phyloP scores from a whole-genome alignment of 2,797 vertebrate genomes.

The Salmo trutta region DNA sequence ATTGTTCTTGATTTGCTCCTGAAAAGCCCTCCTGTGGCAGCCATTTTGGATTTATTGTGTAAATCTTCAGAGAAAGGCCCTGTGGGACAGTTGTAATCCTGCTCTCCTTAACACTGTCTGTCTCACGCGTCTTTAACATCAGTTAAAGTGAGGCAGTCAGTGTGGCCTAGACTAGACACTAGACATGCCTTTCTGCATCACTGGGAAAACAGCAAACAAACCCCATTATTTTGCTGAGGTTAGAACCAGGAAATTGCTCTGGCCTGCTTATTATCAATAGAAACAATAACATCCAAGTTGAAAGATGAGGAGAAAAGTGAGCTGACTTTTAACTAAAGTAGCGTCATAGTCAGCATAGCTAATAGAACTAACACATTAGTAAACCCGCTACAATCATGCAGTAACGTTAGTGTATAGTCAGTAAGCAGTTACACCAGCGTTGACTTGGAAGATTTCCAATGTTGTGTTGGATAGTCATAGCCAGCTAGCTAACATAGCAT shows the following conservation, averaged over 20 bases:
- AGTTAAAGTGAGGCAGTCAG: neutral
- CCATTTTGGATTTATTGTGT: conserved; percentile 25
- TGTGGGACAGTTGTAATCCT: neutral
- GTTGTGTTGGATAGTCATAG: too few relatives aligned
- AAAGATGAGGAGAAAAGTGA: conserved; percentile 21
- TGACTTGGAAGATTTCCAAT: too few relatives aligned
- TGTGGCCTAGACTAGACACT: conserved; percentile 9
- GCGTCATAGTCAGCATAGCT: too few relatives aligned
- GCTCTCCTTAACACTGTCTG: neutral
- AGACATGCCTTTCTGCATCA: neutral
- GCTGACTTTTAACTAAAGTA: neutral
- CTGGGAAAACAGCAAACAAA: conserved; percentile 33
- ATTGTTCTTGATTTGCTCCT: neutral
- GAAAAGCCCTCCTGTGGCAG: conserved; percentile 7
- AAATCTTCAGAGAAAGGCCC: neutral
- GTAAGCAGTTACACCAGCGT: too few relatives aligned
- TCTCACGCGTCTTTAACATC: conserved; percentile 21
- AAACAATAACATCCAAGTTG: conserved; percentile 17
- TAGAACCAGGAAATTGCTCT: conserved; percentile 47
- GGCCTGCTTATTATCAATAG: conserved; percentile 44
- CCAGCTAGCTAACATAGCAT: too few relatives aligned
- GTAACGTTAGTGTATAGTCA: too few relatives aligned
- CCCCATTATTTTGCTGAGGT: conserved; percentile 30
- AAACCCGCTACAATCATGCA: too few relatives aligned
- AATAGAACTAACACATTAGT: too few relatives aligned